These are phyloP conservation scores for Tetranychus truncatus DNA, from an alignment of 2,888 invertebrate genomes.

Conservation along the genomic window DNA sequence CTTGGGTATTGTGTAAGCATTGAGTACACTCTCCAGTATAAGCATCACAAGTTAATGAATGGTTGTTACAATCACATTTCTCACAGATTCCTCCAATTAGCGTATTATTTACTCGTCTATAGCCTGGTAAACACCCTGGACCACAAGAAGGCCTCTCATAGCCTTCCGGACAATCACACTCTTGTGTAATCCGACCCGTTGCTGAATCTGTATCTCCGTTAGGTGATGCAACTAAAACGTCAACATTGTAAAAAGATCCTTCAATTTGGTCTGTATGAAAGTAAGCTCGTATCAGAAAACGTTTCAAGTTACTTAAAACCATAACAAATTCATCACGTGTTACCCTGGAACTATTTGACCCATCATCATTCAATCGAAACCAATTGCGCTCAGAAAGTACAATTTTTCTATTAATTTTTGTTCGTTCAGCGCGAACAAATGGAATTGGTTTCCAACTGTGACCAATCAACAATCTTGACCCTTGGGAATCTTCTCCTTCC, in stretches of 20 bases:
- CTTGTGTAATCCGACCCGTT: conserved; percentile 41
- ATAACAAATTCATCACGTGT: conserved; percentile 54
- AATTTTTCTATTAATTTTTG: conserved; percentile 23
- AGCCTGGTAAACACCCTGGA: conserved; percentile 68
- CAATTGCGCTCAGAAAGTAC: conserved; percentile 27
- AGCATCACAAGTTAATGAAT: conserved; percentile 44
- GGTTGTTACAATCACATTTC: conserved; percentile 35
- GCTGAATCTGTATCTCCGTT: conserved; percentile 24
- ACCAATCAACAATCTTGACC: conserved; percentile 23
- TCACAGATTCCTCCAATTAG: conserved; percentile 40
- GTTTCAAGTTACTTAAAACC: conserved; percentile 53
- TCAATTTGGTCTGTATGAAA: conserved; percentile 81
- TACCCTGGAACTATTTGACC: conserved; percentile 22
- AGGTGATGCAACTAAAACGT: conserved; percentile 24
- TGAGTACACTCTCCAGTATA: conserved; percentile 28
- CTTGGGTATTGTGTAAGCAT: conserved; percentile 72
- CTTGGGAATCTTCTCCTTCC: conserved; percentile 39
- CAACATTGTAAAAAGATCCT: conserved; percentile 35
- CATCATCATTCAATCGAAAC: conserved; percentile 24
- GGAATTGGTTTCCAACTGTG: conserved; percentile 23
- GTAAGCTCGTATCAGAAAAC: conserved; percentile 65
- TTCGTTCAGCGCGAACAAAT: background rate
- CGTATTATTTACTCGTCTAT: conserved; percentile 49
- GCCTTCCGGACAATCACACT: conserved; percentile 64
- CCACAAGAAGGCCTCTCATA: conserved; percentile 56